A percentile compares a stretch with the other conserved stretches of the same genome.
Evolutionary conservation across 2,113 vertebrate species (phyloP).

Genomic region (Tragelaphus strepsiceros): DNA sequence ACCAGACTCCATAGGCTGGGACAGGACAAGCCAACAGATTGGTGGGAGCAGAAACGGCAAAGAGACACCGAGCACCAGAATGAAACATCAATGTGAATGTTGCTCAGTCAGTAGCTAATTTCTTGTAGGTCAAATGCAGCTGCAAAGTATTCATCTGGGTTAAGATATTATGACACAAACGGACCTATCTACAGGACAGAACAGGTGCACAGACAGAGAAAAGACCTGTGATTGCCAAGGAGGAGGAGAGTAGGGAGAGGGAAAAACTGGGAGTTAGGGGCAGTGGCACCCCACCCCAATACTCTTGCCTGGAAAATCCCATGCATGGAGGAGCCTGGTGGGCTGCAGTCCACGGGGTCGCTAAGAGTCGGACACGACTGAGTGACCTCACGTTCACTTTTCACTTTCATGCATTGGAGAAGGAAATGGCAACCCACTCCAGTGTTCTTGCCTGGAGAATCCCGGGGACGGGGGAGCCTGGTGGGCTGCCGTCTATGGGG

Average conservation of each 20-base stretch:
- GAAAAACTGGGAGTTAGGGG: background rate
- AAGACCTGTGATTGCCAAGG: background rate
- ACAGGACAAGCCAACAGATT: no score
- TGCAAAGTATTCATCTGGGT: background rate
- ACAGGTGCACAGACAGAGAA: background rate
- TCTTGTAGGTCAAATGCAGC: background rate
- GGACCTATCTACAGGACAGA: background rate
- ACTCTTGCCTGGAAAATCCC: no score
- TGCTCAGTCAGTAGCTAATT: background rate
- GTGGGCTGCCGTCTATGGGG: no score
- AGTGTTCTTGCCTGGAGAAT: no score
- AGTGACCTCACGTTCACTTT: no score
- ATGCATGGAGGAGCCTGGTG: no score
- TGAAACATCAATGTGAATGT: rapidly evolving
- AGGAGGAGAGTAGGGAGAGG: background rate
- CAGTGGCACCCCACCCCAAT: no score
- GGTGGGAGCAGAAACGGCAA: rapidly evolving
- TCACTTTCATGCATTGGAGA: no score
- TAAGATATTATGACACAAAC: background rate
- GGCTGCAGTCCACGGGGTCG: no score
- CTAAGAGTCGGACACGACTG: no score
- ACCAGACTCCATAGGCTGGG: rapidly evolving
- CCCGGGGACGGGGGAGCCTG: no score
- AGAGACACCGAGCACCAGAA: rapidly evolving
- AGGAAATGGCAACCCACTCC: no score